Percentiles rank a stretch among this genome's conserved stretches.
phyloP scores from a whole-genome alignment of 1,140 invertebrate genomes.

The Argopecten irradians region DNA sequence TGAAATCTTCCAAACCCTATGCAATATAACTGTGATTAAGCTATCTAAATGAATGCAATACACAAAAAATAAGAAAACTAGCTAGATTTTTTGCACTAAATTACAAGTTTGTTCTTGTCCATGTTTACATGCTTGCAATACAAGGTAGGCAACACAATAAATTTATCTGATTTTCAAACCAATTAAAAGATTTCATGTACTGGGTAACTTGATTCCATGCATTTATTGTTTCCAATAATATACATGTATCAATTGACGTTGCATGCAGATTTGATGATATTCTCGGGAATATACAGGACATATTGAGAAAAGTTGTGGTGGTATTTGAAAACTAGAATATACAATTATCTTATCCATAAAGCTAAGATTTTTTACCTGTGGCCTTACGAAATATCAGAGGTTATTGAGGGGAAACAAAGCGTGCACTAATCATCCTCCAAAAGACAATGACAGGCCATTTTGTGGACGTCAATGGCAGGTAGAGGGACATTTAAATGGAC shows the following conservation, averaged over 20 bases:
- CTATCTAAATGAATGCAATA: background rate
- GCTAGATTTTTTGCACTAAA: background rate
- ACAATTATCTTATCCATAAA: background rate
- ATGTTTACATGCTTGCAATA: background rate
- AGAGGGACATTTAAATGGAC: slow-evolving; percentile 12
- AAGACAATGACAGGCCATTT: background rate
- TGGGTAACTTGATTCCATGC: background rate
- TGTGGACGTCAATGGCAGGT: background rate
- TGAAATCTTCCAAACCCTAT: background rate
- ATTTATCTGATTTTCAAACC: background rate
- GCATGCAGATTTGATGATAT: too few relatives aligned
- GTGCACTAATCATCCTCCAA: background rate
- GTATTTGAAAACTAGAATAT: background rate
- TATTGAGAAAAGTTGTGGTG: too few relatives aligned
- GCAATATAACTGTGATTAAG: background rate
- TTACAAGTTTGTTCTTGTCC: background rate
- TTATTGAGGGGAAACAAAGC: slow-evolving; percentile 13
- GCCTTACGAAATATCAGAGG: background rate
- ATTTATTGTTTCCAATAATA: background rate
- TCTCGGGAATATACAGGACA: too few relatives aligned
- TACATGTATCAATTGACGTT: too few relatives aligned
- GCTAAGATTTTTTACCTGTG: background rate
- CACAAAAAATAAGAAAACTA: background rate
- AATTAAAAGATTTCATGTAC: background rate
- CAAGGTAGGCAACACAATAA: background rate